A percentile compares a stretch with the other conserved stretches of the same genome.
Conservation (phyloP, 2,888 invertebrate genomes). For the Drosophila borborema region DNA sequence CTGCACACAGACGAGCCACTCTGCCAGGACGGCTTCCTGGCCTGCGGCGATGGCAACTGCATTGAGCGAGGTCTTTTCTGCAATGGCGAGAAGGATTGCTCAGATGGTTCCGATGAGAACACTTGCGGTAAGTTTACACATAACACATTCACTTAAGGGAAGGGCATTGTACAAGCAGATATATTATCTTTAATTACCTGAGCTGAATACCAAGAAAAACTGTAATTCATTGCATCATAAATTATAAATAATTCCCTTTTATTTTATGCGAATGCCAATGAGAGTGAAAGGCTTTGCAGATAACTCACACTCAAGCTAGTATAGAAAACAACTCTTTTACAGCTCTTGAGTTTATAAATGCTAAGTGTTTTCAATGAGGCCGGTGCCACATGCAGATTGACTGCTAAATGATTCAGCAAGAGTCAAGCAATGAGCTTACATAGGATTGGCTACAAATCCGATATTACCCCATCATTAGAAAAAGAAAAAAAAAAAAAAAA, state of each 20-base stretch:
- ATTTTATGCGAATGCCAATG: background rate
- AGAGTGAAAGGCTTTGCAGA: constrained; percentile 28
- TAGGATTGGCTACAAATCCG: constrained; percentile 57
- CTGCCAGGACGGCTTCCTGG: constrained; percentile 93
- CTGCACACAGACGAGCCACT: constrained; percentile 95
- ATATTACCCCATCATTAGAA: constrained; percentile 49
- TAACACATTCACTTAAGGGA: background rate
- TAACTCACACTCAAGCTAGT: background rate
- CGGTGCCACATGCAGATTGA: constrained; percentile 29
- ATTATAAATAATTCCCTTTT: constrained; percentile 2
- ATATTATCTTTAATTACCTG: background rate
- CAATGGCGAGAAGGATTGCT: constrained; percentile 95
- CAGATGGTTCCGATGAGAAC: constrained; percentile 95
- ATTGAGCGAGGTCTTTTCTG: constrained; percentile 96
- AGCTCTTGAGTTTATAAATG: constrained; percentile 9
- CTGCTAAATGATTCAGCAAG: constrained; percentile 51
- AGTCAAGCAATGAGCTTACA: constrained; percentile 47
- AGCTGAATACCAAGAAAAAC: background rate
- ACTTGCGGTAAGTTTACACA: constrained; percentile 91
- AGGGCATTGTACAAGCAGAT: background rate
- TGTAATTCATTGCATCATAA: constrained; percentile 3
- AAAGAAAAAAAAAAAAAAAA: background rate
- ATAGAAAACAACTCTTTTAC: background rate
- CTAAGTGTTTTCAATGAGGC: constrained; percentile 28
- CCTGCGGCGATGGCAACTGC: constrained; percentile 94